A percentile compares a stretch with the other conserved stretches of the same genome.
Conservation (phyloP, 2,113 vertebrate species). For the Mobula hypostoma region DNA sequence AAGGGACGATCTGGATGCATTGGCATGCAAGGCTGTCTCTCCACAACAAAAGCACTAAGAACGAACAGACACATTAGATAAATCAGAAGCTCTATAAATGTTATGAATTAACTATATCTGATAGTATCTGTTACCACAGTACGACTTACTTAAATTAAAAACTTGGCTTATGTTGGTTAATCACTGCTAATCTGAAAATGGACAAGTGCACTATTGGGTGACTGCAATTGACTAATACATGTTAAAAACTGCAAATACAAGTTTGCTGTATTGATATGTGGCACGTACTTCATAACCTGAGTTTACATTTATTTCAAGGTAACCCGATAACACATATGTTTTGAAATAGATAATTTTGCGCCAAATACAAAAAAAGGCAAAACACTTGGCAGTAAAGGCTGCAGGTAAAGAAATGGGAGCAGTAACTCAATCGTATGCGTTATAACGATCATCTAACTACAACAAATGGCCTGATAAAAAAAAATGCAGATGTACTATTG, state of each 20-base stretch:
- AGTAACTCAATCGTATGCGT: background rate
- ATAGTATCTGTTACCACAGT: background rate
- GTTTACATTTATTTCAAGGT: background rate
- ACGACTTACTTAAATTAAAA: background rate
- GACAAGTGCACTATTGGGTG: background rate
- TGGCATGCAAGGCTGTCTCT: constrained; percentile 96
- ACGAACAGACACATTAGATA: background rate
- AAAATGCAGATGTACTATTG: background rate
- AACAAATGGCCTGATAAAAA: background rate
- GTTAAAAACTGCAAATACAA: background rate
- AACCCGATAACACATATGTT: too few relatives aligned
- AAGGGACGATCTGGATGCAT: constrained; percentile 96
- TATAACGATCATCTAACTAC: background rate
- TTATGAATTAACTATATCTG: background rate
- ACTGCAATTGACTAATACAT: too few relatives aligned
- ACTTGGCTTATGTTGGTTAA: background rate
- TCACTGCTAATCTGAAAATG: background rate
- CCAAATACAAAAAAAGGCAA: too few relatives aligned
- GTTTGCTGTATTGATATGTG: background rate
- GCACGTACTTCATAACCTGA: background rate
- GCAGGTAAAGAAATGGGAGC: background rate
- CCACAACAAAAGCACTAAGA: constrained; percentile 86
- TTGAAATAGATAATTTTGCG: too few relatives aligned
- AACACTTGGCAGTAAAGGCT: too few relatives aligned
- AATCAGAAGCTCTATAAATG: background rate